Evolutionary conservation across 2,888 invertebrate genomes (phyloP).

Genomic region (Nysson spinosus): DNA sequence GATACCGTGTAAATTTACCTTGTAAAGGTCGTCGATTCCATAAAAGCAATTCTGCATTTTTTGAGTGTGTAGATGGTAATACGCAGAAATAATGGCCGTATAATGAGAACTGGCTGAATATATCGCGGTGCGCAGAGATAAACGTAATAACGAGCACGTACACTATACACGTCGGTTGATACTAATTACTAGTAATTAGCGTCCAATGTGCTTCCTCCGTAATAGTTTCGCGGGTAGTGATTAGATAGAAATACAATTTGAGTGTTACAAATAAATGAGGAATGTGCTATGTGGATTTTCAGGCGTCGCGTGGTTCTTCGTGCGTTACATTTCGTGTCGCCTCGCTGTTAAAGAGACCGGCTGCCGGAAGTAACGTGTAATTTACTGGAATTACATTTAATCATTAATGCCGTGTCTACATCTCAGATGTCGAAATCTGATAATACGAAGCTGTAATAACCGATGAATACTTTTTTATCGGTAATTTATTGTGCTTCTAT

Average conservation of each 20-base stretch:
- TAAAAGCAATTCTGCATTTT: background rate
- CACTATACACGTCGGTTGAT: background rate
- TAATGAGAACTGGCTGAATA: background rate
- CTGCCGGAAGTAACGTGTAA: slow-evolving; percentile 48
- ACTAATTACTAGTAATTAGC: slow-evolving; percentile 38
- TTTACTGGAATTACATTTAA: slow-evolving; percentile 54
- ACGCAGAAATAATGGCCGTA: background rate
- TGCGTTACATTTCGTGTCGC: slow-evolving; percentile 47
- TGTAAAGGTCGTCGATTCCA: slow-evolving; percentile 2
- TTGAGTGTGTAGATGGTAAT: background rate
- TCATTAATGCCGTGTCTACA: slow-evolving; percentile 48
- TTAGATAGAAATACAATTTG: slow-evolving; percentile 18
- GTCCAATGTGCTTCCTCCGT: slow-evolving; percentile 12
- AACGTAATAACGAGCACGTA: slow-evolving; percentile 24
- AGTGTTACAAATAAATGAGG: slow-evolving; percentile 2
- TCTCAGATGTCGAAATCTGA: slow-evolving; percentile 42
- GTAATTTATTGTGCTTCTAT: slow-evolving; percentile 29
- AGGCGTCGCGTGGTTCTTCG: slow-evolving; percentile 8
- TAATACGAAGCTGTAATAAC: slow-evolving; percentile 35
- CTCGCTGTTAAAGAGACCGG: slow-evolving; percentile 40
- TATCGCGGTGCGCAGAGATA: slow-evolving; percentile 2
- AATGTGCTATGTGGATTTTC: background rate
- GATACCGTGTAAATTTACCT: slow-evolving; percentile 22
- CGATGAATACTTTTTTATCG: slow-evolving; percentile 42
- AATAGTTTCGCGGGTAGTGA: slow-evolving; percentile 21